phyloP scores from a whole-genome alignment of 2,888 invertebrate species.

The Ectemnius continuus region DNA sequence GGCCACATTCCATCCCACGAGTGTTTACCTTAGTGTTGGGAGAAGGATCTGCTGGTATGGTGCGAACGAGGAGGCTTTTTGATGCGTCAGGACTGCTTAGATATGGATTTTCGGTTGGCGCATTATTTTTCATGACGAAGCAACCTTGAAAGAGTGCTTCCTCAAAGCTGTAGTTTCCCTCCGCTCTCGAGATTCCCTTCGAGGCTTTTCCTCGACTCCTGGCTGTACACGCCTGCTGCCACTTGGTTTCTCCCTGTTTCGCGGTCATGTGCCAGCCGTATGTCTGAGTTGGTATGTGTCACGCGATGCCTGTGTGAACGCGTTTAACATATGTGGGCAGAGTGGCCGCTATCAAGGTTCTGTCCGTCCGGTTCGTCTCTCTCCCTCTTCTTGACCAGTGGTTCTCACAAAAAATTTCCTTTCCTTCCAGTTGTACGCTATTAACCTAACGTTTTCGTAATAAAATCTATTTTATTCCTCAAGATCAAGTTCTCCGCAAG shows the following conservation, averaged over 20 bases:
- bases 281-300: constrained; percentile 45
- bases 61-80: neutral
- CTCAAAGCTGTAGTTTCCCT: neutral
- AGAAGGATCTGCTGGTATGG: too few species aligned
- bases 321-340: constrained; percentile 61
- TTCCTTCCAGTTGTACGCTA: neutral
- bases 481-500: neutral
- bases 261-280: constrained; percentile 54
- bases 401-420: constrained; percentile 51
- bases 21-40: constrained; percentile 18
- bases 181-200: constrained; percentile 21
- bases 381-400: constrained; percentile 52
- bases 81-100: neutral
- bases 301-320: constrained; percentile 52
- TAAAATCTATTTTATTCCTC: too few species aligned
- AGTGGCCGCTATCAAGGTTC: constrained; percentile 59
- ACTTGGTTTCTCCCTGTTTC: constrained; percentile 8
- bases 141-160: constrained; percentile 4
- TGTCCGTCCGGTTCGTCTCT: constrained; percentile 54
- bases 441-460: too few species aligned
- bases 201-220: constrained; percentile 30
- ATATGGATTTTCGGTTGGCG: neutral
- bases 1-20: constrained; percentile 5
- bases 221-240: constrained; percentile 40
- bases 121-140: constrained; percentile 15